These are phyloP conservation scores for Diabrotica virgifera DNA, from an alignment of 1,140 invertebrate genomes.

Conservation along the genomic window DNA sequence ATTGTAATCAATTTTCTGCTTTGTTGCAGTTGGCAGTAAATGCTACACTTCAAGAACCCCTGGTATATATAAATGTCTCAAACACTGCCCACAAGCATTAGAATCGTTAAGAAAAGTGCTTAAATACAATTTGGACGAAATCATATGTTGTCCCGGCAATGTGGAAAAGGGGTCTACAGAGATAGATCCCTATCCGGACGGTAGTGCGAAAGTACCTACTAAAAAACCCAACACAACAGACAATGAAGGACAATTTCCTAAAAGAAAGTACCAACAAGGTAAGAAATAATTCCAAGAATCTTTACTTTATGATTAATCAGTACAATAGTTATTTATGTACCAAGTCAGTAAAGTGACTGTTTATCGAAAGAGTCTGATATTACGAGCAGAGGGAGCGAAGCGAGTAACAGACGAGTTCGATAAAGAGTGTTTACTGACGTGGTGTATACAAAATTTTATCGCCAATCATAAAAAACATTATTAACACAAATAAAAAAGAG, in stretches of 20 bases:
- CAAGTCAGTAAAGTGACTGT: too few relatives aligned
- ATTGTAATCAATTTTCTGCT: background rate
- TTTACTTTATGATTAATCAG: too few relatives aligned
- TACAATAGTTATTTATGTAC: too few relatives aligned
- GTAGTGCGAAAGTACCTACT: too few relatives aligned
- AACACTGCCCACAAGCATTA: conserved; percentile 28
- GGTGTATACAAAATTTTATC: too few relatives aligned
- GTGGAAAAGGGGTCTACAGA: background rate
- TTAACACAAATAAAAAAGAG: too few relatives aligned
- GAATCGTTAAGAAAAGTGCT: conserved; percentile 20
- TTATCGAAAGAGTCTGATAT: too few relatives aligned
- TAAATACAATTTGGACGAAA: conserved; percentile 27
- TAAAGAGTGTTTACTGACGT: too few relatives aligned
- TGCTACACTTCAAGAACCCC: conserved; percentile 18
- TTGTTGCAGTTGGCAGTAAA: conserved; percentile 24
- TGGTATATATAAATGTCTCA: conserved; percentile 28
- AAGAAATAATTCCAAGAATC: conserved; percentile 2
- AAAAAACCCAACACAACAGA: background rate
- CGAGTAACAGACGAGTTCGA: too few relatives aligned
- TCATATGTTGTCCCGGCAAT: conserved; percentile 32
- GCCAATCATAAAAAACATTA: too few relatives aligned
- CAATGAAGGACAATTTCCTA: conserved; percentile 6
- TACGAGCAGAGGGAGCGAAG: too few relatives aligned
- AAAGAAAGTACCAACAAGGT: conserved; percentile 15
- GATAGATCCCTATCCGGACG: background rate